A percentile compares a stretch with the other conserved stretches of the same genome.
Evolutionary conservation across 1,140 invertebrate species (phyloP).

Genomic region (Babylonia areolata): DNA sequence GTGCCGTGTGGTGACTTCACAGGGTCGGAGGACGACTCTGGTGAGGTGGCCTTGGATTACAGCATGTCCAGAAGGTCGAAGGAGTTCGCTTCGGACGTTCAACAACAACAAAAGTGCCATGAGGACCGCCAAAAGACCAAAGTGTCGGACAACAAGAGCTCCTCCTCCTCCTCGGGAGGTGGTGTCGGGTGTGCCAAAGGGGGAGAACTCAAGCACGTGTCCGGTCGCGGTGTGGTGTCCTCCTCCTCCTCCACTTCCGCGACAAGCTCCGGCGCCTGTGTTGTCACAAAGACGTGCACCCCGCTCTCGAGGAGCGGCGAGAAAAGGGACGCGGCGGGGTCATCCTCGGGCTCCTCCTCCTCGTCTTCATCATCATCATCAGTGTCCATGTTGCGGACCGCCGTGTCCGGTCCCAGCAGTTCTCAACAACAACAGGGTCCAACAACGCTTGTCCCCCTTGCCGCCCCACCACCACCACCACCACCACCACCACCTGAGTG

Average conservation of each 20-base stretch:
- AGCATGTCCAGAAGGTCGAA: conserved; percentile 25
- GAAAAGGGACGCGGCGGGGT: neutral
- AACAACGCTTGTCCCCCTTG: neutral
- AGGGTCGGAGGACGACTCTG: neutral
- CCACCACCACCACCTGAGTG: neutral
- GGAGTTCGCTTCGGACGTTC: neutral
- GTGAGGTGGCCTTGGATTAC: conserved; percentile 29
- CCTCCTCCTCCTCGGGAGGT: neutral
- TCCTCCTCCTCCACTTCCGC: neutral
- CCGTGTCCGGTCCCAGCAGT: neutral
- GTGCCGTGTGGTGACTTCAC: neutral
- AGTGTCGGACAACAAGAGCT: neutral
- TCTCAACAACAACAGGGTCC: conserved; percentile 4
- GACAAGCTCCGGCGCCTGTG: no score
- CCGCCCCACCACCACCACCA: neutral
- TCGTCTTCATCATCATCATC: neutral
- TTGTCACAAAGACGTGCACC: neutral
- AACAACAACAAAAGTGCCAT: neutral
- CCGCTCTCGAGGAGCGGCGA: neutral
- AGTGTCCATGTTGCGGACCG: neutral
- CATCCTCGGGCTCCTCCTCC: neutral
- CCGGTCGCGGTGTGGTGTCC: neutral
- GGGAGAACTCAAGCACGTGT: neutral
- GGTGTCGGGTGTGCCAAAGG: no score
- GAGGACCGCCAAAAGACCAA: neutral